Evolutionary conservation across 2,797 vertebrate species (phyloP).

Genomic region (Artibeus jamaicensis): DNA sequence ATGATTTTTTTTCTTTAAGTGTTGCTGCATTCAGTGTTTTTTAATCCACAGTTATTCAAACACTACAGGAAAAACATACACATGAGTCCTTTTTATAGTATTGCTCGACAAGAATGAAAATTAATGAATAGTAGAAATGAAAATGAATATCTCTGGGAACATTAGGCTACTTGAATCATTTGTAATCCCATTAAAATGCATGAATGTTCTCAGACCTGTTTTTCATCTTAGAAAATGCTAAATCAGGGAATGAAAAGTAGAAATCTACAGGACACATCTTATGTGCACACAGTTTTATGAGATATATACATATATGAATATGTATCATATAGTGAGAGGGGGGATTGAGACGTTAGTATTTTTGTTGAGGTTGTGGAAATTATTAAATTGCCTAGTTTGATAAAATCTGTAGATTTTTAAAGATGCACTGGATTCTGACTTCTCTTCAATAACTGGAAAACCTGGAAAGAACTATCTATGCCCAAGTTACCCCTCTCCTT

Average conservation of each 20-base stretch:
- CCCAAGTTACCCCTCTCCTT: background rate
- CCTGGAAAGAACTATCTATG: background rate
- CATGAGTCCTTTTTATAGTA: background rate
- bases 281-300: background rate
- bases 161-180: background rate
- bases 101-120: conserved; percentile 36
- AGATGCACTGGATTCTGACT: background rate
- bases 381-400: background rate
- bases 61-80: background rate
- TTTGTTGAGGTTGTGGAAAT: background rate
- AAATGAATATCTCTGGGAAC: background rate
- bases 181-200: conserved; percentile 9
- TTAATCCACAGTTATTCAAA: conserved; percentile 26
- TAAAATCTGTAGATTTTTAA: background rate
- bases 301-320: too few relatives aligned
- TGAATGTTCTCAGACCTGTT: background rate
- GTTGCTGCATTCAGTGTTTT: background rate
- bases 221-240: background rate
- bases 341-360: background rate
- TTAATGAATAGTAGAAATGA: conserved; percentile 29
- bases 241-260: background rate
- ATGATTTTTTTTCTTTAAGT: conserved; percentile 9
- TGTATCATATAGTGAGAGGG: too few relatives aligned
- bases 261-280: background rate
- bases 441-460: conserved; percentile 7